These are phyloP conservation scores for Meleagris gallopavo DNA, from an alignment of 2,113 vertebrate genomes.

Conservation along the genomic window DNA sequence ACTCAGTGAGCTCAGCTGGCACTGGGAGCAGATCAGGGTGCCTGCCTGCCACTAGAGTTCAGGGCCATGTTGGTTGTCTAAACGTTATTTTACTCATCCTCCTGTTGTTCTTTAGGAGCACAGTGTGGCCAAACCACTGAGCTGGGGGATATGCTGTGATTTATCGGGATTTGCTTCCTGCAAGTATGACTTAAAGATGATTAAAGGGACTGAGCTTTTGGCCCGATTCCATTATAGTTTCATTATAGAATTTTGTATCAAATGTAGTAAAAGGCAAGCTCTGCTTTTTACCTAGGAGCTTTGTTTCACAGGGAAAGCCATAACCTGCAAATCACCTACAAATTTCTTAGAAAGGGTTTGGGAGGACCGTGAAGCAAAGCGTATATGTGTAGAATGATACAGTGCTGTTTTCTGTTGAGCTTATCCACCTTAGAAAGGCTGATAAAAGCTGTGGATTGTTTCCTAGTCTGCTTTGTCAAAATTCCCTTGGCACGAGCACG, in stretches of 20 bases:
- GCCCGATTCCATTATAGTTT: constrained; percentile 13
- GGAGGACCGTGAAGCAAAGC: constrained; percentile 33
- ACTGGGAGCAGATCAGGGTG: background rate
- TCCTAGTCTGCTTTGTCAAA: constrained; percentile 9
- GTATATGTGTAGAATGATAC: background rate
- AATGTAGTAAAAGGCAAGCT: constrained; percentile 17
- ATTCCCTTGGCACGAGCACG: background rate
- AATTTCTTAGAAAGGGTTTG: constrained; percentile 30
- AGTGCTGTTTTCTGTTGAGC: constrained; percentile 44
- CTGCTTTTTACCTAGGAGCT: constrained; percentile 20
- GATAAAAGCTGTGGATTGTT: constrained; percentile 30
- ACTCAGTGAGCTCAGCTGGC: fast-evolving
- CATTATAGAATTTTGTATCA: constrained; percentile 36
- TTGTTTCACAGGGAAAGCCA: background rate
- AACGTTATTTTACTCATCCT: background rate
- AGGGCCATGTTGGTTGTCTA: background rate
- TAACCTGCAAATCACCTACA: background rate
- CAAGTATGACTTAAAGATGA: constrained; percentile 25
- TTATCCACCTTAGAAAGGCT: constrained; percentile 13
- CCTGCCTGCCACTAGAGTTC: background rate
- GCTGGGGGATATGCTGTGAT: constrained; percentile 35
- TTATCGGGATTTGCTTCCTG: constrained; percentile 47
- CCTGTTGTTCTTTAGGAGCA: background rate
- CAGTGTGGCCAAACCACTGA: background rate
- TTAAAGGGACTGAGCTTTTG: constrained; percentile 49